Conservation (phyloP, 2,888 invertebrate species). For the Therioaphis trifolii region DNA sequence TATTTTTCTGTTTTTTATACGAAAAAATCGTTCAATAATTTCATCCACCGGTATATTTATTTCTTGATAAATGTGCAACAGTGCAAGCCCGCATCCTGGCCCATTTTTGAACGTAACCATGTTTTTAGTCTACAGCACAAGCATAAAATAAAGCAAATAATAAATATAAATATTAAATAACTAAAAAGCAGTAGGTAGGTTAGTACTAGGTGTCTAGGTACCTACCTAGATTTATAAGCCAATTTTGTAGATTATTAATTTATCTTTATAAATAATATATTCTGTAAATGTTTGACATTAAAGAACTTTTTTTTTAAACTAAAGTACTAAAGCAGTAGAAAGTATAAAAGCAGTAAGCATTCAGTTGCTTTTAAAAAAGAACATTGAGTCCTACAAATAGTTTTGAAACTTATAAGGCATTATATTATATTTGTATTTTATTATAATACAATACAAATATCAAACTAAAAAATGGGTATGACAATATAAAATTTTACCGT, state of each 20-base stretch:
- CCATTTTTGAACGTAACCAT: too few relatives aligned
- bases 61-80: too few relatives aligned
- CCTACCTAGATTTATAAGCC: not conserved
- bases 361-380: slow-evolving; percentile 25
- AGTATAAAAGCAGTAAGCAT: slow-evolving; percentile 33
- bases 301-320: slow-evolving; percentile 13
- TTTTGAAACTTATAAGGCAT: slow-evolving; percentile 11
- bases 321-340: slow-evolving; percentile 6
- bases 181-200: too few relatives aligned
- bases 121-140: too few relatives aligned
- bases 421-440: too few relatives aligned
- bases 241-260: not conserved
- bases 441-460: slow-evolving; percentile 36
- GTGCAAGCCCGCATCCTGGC: too few relatives aligned
- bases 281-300: not conserved
- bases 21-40: too few relatives aligned
- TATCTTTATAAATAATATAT: not conserved
- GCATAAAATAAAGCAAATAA: too few relatives aligned
- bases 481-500: slow-evolving; percentile 7
- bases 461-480: not conserved
- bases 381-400: slow-evolving; percentile 8
- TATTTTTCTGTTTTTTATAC: not conserved
- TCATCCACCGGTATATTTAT: too few relatives aligned
- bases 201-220: too few relatives aligned
- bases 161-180: too few relatives aligned